Evolutionary conservation across 2,888 invertebrate genomes (phyloP).

Genomic region (Frankliniella intonsa): DNA sequence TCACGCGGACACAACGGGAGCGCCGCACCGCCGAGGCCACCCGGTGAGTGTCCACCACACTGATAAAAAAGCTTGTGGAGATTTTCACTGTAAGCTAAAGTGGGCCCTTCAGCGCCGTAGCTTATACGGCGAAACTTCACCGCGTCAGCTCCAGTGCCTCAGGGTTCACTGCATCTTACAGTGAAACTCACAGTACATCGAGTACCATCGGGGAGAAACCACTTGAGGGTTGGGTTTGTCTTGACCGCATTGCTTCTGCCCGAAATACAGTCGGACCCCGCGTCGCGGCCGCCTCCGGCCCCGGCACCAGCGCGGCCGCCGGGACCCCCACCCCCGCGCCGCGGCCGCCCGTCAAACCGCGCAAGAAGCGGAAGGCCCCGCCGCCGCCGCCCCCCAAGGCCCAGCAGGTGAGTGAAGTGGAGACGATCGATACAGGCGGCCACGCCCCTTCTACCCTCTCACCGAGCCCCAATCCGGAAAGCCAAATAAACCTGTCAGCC

Average conservation of each 20-base stretch:
- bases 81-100: neutral
- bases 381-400: conserved; percentile 2
- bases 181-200: too few species aligned
- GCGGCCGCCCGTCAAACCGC: neutral
- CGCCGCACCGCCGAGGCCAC: neutral
- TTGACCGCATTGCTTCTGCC: neutral
- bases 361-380: conserved; percentile 13
- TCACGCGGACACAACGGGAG: neutral
- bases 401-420: neutral
- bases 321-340: neutral
- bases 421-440: neutral
- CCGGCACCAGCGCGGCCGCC: neutral
- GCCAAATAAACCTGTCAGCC: neutral
- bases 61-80: neutral
- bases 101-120: neutral
- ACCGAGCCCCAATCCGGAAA: neutral
- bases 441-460: neutral
- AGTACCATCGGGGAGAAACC: too few species aligned
- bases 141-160: too few species aligned
- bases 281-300: neutral
- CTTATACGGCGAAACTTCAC: too few species aligned
- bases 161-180: too few species aligned
- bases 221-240: neutral
- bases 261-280: neutral
- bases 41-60: neutral